Base-by-base conservation (phyloP, 2,113 vertebrate genomes). In the Nibea coibor region DNA sequence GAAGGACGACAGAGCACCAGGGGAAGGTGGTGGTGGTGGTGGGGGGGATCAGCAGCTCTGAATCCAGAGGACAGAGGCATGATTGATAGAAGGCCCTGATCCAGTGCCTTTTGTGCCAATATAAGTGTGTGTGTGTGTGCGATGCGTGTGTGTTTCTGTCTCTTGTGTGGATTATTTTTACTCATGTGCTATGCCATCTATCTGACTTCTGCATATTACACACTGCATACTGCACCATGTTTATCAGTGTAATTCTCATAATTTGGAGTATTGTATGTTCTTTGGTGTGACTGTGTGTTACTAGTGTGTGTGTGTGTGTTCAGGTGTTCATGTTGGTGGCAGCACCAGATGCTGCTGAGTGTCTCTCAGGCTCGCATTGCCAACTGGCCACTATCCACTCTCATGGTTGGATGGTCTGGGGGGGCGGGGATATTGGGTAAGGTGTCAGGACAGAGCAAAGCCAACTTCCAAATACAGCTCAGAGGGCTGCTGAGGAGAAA, bases 321-420 rank as follows among this genome's bases (percentile, higher is more conserved):
- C 43, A 43, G 42, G 42, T 48, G 62, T 48, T 39, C 0, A 35
- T 39, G 43, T 19, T 61, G 47, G 54, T 24, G 39, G 45, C 73
- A 74, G 69, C 50, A 82, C 70, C 84, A 86, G 79, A 78, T 86
- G 70, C 84, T 78, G 31, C 79, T 24, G 39, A 75, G 80, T 19
- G 47, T 80, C 82, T 80, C 77, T 59, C 35, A 48, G 64, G 67
- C 47, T 24, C 35, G n/a, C 35, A 11, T 4, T 72, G 77, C 76
- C 85, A 83, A 73, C 43, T 80, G 76, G 77, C 81, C 57, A 19
- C 39, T 8, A 53, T 79, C 68, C 72, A 75, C 54, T 31, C 59
- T n/a, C 16, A 12, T 62, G 56, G 76, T 22, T 54, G 57, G 61
- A n/a, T 3, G 11, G 61, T 73, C 80, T 63, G 12, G 8, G 4